Percentiles rank a stretch among this genome's conserved stretches.
phyloP scores from a whole-genome alignment of 2,888 invertebrate genomes.

The Alsophila aescularia region DNA sequence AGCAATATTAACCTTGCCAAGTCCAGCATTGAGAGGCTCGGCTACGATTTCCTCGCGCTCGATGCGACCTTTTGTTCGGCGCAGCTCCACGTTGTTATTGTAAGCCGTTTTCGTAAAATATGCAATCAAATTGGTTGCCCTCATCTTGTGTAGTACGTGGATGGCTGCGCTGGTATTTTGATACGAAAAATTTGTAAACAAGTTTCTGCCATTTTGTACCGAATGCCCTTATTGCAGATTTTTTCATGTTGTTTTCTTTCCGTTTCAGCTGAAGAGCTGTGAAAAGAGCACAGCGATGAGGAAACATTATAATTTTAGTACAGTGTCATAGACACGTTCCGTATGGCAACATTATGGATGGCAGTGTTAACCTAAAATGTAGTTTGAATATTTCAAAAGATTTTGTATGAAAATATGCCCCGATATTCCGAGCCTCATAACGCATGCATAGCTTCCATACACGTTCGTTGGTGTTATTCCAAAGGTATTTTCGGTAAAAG shows the following conservation, averaged over 20 bases:
- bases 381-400: too few species aligned
- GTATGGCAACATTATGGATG: too few species aligned
- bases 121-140: conserved; percentile 36
- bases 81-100: conserved; percentile 40
- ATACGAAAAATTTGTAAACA: conserved; percentile 18
- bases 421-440: neutral
- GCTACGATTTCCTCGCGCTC: conserved; percentile 39
- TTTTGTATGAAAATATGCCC: too few species aligned
- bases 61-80: conserved; percentile 46
- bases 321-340: too few species aligned
- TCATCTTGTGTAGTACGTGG: conserved; percentile 28
- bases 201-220: conserved; percentile 11
- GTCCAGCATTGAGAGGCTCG: conserved; percentile 32
- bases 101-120: conserved; percentile 41
- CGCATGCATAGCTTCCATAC: neutral
- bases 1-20: conserved; percentile 20
- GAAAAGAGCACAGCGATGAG: too few species aligned
- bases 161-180: conserved; percentile 24
- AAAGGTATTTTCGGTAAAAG: neutral
- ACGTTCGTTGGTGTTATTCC: neutral
- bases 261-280: too few species aligned
- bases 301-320: too few species aligned
- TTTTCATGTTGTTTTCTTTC: conserved; percentile 16
- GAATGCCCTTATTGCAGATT: conserved; percentile 4
- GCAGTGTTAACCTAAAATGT: too few species aligned